Conservation (phyloP, 2,113 vertebrate species). For the Suricata suricatta region DNA sequence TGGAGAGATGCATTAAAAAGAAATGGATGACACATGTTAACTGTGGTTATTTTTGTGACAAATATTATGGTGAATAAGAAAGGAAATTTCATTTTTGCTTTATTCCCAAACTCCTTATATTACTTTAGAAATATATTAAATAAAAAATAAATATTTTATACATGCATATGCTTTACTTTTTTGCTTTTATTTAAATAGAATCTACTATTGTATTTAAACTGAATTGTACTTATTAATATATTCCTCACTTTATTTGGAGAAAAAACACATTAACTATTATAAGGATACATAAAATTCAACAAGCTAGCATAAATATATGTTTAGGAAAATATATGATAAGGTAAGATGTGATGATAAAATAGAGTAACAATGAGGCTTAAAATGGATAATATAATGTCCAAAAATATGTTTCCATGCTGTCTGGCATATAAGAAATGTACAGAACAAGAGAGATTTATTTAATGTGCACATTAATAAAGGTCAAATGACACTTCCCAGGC, state of each 20-base stretch:
- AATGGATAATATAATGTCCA: not conserved
- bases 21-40: not conserved
- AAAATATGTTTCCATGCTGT: not conserved
- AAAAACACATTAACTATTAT: not conserved
- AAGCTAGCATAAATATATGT: not conserved
- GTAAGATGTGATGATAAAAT: not conserved
- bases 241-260: not conserved
- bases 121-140: not conserved
- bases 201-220: not conserved
- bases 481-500: not conserved
- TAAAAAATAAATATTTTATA: not conserved
- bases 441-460: not conserved
- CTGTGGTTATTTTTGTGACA: not conserved
- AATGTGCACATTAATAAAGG: not conserved
- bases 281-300: not conserved
- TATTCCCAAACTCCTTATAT: not conserved
- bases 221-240: not conserved
- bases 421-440: not conserved
- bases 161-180: not conserved
- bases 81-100: not conserved
- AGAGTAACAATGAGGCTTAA: not conserved
- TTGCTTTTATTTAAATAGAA: not conserved
- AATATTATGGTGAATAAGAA: not conserved
- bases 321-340: not conserved
- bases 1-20: not conserved